Conservation (phyloP, 2,797 vertebrate species). For the Smutsia gigantea region DNA sequence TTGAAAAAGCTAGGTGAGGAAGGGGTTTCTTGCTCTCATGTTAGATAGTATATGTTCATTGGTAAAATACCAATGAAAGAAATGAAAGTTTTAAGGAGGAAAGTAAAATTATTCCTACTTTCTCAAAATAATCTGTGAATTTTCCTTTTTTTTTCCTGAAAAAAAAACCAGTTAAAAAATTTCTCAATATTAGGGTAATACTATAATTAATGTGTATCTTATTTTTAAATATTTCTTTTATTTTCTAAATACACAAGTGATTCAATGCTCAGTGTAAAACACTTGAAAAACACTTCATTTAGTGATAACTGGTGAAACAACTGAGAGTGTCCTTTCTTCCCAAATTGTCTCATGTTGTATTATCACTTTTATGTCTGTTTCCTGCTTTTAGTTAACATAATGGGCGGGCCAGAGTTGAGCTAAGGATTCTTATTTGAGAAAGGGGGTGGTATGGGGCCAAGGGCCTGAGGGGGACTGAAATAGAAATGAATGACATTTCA, state of each 20-base stretch:
- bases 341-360: neutral
- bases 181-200: neutral
- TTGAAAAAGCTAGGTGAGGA: neutral
- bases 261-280: neutral
- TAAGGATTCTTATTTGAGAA: neutral
- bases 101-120: neutral
- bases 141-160: neutral
- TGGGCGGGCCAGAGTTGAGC: neutral
- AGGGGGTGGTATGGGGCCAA: neutral
- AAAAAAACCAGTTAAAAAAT: neutral
- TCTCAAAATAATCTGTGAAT: neutral
- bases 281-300: neutral
- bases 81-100: neutral
- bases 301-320: neutral
- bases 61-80: neutral
- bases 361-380: neutral
- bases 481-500: neutral
- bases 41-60: neutral
- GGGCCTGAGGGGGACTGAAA: neutral
- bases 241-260: neutral
- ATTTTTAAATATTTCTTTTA: neutral
- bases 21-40: neutral
- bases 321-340: neutral
- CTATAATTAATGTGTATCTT: constrained; percentile 1
- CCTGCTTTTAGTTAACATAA: neutral